Evolutionary conservation across 64 coral and sea anemone genomes (phyloP), one percentile per base, ranked within the genome.

Genomic region (Dendrophyllia cribrosa): DNA sequence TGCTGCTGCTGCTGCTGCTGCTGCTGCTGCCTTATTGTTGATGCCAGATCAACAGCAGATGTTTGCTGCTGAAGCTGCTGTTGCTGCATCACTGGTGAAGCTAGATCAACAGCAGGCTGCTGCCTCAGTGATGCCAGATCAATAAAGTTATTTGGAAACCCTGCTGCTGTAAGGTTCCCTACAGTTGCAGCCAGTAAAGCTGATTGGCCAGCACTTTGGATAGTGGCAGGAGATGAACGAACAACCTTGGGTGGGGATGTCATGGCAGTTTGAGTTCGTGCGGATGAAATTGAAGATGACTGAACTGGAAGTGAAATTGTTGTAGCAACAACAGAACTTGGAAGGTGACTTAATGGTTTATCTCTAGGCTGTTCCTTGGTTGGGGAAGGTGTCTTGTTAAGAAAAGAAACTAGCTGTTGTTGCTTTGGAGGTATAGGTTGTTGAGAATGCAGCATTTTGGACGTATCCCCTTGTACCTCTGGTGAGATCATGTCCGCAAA

Each of bases 401-500:
- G 82, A 17, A 79, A 75, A 53, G 79, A 53, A 48, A 75, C 74
- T 23, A 73, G 76, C 61, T 79, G 84, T 20, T 79, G 84, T 20
- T 96, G 89, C n/a, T 82, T 82, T 34, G 86, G 58, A 77, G 87
- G 80, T 56, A 63, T 70, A 45, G 88, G 6, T 13, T 87, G 67
- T 48, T 80, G 91, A 45, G 88, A 83, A 49, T 73, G 62, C 0
- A 90, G 52, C 10, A 88, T 48, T 63, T 97, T 92, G 58, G 74
- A 77, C 17, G 61, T 21, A 14, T 94, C 88, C 25, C 55, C 80
- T 24, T 87, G 67, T 46, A 47, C 64, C n/a, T 94, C 92, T 4
- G 78, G 61, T 59, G 82, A 76, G 4, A 94, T 61, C 51, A 97
- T 88, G 66, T 97, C 92, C 19, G 95, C 95, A 97, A 97, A 97